A percentile compares a stretch with the other conserved stretches of the same genome.
phyloP scores from a whole-genome alignment of 1,140 invertebrate species.

The Sipha flava region DNA sequence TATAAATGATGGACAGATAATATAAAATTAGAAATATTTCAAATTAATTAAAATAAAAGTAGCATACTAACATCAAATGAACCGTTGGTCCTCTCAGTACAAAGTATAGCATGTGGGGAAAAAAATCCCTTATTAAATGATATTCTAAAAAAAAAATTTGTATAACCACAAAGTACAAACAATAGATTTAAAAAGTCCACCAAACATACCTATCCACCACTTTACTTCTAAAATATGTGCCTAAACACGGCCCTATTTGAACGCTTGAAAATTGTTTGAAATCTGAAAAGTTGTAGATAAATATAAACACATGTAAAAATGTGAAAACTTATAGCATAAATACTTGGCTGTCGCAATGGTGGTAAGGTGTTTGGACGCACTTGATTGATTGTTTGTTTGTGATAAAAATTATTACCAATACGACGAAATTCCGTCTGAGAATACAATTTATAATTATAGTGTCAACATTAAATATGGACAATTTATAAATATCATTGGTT shows the following conservation, averaged over 20 bases:
- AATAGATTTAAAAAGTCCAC: background rate
- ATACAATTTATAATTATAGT: background rate
- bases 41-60: background rate
- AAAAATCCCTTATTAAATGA: slow-evolving; percentile 1
- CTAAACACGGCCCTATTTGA: background rate
- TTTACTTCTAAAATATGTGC: background rate
- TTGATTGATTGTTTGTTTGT: background rate
- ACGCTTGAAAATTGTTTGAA: slow-evolving; percentile 19
- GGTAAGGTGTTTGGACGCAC: background rate
- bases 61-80: slow-evolving; percentile 1
- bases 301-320: background rate
- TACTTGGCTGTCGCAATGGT: slow-evolving; percentile 13
- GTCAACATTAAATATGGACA: background rate
- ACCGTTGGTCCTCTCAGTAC: background rate
- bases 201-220: slow-evolving; percentile 12
- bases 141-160: slow-evolving; percentile 7
- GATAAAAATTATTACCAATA: background rate
- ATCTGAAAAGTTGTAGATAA: slow-evolving; percentile 2
- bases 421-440: background rate
- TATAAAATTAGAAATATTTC: background rate
- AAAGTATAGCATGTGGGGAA: slow-evolving; percentile 4
- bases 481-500: background rate
- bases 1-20: too few species aligned
- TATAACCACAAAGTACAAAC: background rate
- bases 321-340: background rate